These are phyloP conservation scores for Sciurus carolinensis DNA, from an alignment of 2,797 vertebrate species.

Conservation along the genomic window DNA sequence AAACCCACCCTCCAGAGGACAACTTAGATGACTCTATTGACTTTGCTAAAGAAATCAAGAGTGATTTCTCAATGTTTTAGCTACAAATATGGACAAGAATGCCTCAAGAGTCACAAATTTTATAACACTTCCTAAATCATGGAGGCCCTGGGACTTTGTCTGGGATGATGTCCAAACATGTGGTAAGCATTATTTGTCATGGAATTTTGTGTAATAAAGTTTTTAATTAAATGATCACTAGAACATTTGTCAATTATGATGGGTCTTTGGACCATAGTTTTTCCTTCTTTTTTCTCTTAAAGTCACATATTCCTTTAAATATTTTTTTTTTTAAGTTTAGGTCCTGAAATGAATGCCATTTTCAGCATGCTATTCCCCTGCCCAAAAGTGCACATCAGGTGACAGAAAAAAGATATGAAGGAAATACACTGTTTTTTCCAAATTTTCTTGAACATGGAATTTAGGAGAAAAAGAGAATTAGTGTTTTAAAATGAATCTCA, in stretches of 20 bases:
- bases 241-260: conserved; percentile 42
- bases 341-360: neutral
- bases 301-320: conserved; percentile 28
- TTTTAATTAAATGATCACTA: conserved; percentile 42
- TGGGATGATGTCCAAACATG: conserved; percentile 34
- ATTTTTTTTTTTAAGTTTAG: neutral
- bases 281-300: conserved; percentile 16
- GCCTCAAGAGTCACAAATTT: conserved; percentile 44
- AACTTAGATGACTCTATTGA: neutral
- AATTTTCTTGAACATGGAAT: conserved; percentile 6
- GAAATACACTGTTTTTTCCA: neutral
- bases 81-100: neutral
- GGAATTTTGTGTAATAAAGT: conserved; percentile 29
- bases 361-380: neutral
- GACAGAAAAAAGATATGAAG: neutral
- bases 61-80: neutral
- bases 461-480: neutral
- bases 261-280: neutral
- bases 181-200: conserved; percentile 29
- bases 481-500: neutral
- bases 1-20: neutral
- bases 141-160: neutral
- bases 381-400: neutral
- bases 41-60: neutral
- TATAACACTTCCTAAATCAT: neutral